Evolutionary conservation across 2,797 vertebrate genomes (phyloP), one percentile per base, ranked within the genome.

Genomic region (Fistularia commersonii): DNA sequence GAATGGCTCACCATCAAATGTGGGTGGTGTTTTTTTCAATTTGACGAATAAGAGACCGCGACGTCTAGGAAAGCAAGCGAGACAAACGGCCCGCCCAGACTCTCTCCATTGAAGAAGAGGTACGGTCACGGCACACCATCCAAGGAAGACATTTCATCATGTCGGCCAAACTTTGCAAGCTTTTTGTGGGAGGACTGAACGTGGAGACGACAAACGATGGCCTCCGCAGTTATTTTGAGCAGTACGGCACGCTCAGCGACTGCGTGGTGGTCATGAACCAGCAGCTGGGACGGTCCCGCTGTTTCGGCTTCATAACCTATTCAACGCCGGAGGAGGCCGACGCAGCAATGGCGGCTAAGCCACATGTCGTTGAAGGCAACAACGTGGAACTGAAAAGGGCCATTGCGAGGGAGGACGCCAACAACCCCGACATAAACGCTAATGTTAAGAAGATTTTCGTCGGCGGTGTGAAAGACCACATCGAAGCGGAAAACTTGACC

Each of bases 371-470:
- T 68, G 97, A 99, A 77, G 95, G 95, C 57, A 94, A 94, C 84
- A 93, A 90, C 68, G 97, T 98, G 75, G 97, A 99, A 77, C 78
- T 99, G 87, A 99, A 99, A 66, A 83, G 95, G 53, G 97, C 97
- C 51, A 93, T 98, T 66, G 93, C 96, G 3, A 90, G 94, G 5
- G 96, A 99, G 78, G 96, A 99, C 54, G 95, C 97, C 1, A 93
- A 93, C 45, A 94, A 91, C 48, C 95, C 96, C 1, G 96, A 97
- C 9, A 92, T 95, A 3, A 91, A 94, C 69, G 94, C 95, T 0
- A 99, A 99, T 57, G 96, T 98, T 4, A 99, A 98, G 89, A 99
- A 99, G 71, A 95, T 99, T 3, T 99, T 99, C 55, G 92, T 97
- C 48, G 95, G 95, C 0, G 95, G 95, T 5, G 89, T 97, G 8